A percentile compares a stretch with the other conserved stretches of the same genome.
Conservation (phyloP, 2,797 vertebrate genomes). For the Falco novaeseelandiae region DNA sequence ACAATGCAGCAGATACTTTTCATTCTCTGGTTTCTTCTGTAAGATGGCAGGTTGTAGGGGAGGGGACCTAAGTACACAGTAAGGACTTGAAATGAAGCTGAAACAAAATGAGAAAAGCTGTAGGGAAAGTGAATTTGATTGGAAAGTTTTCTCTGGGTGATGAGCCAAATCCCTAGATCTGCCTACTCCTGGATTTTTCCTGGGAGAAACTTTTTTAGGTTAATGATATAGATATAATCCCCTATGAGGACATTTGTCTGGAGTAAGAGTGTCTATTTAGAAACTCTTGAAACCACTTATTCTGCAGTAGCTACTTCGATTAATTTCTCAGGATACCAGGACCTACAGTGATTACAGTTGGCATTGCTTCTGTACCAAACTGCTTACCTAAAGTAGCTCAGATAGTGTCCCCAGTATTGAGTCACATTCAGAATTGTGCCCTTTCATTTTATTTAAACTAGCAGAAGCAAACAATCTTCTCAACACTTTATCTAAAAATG, state of each 20-base stretch:
- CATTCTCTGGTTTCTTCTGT: background rate
- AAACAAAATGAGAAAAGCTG: background rate
- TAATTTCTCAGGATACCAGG: background rate
- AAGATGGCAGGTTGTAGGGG: background rate
- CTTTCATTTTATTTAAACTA: background rate
- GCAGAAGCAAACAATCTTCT: background rate
- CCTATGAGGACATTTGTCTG: background rate
- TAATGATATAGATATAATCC: background rate
- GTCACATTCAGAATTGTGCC: background rate
- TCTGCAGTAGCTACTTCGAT: background rate
- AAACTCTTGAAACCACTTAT: conserved; percentile 10
- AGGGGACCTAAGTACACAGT: background rate
- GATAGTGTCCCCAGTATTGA: background rate
- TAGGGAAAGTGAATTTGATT: background rate
- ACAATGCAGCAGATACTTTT: background rate
- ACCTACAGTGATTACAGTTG: background rate
- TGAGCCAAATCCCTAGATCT: background rate
- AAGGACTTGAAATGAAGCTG: background rate
- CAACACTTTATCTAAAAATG: background rate
- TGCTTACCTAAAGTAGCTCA: background rate
- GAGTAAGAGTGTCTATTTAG: background rate
- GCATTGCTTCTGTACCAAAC: background rate
- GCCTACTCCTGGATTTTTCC: background rate
- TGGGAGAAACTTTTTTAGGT: background rate
- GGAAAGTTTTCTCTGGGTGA: background rate